Percentiles rank a stretch among this genome's conserved stretches.
Conservation (phyloP, 2,797 vertebrate genomes). For the Crocodylus rhombifer region DNA sequence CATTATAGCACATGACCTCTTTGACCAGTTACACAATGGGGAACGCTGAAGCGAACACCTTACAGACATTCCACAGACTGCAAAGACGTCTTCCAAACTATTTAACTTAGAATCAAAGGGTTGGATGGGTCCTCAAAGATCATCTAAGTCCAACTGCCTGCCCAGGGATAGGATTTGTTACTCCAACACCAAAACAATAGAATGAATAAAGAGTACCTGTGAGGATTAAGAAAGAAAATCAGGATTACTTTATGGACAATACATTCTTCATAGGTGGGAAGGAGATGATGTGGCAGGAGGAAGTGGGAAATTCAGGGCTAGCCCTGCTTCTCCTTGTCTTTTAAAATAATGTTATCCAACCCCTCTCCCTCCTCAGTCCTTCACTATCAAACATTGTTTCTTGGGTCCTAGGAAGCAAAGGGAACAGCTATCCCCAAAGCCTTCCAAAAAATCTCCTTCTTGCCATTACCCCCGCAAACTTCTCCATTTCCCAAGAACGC, state of each 20-base stretch:
- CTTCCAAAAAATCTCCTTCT: not conserved
- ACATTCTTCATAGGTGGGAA: not conserved
- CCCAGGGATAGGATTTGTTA: no score
- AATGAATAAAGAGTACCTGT: no score
- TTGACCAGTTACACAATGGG: not conserved
- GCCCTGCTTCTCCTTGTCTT: not conserved
- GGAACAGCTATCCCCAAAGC: not conserved
- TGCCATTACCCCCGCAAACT: not conserved
- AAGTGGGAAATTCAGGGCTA: not conserved
- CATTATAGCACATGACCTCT: not conserved
- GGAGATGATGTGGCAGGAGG: not conserved
- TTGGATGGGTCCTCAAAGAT: no score
- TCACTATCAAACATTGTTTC: not conserved
- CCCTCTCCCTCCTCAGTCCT: not conserved
- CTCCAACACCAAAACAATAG: no score
- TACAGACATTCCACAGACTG: accelerated
- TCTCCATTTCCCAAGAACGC: not conserved
- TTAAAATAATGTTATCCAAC: not conserved
- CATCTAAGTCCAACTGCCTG: no score
- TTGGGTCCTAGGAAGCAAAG: not conserved
- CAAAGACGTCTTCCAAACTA: not conserved
- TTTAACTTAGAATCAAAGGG: not conserved
- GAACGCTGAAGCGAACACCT: not conserved
- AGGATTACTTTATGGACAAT: not conserved
- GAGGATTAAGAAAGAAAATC: not conserved